Percentiles rank a stretch among this genome's conserved stretches.
Evolutionary conservation across 2,888 invertebrate genomes (phyloP).

Genomic region (Tenthredo amoena): DNA sequence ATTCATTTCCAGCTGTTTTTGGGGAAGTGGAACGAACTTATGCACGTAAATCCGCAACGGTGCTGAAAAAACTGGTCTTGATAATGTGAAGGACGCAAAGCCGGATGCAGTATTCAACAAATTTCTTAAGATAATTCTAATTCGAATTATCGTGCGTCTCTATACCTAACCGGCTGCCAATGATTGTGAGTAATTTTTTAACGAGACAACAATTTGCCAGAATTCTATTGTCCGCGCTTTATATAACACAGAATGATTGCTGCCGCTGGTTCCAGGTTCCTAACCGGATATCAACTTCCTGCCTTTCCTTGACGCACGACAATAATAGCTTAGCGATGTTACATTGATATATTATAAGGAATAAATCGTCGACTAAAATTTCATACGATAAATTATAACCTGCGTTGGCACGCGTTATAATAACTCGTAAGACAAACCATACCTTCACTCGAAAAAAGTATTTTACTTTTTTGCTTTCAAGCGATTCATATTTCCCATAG

Average conservation of each 20-base stretch:
- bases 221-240: not conserved
- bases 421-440: not conserved
- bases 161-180: too few relatives aligned
- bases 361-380: not conserved
- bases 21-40: not conserved
- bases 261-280: not conserved
- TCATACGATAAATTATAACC: not conserved
- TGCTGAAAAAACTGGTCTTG: not conserved
- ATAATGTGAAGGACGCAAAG: not conserved
- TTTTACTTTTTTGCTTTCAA: not conserved
- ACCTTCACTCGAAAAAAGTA: not conserved
- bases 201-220: not conserved
- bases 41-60: not conserved
- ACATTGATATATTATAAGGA: not conserved
- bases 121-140: not conserved
- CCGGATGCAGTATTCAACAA: not conserved
- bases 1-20: not conserved
- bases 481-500: not conserved
- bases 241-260: not conserved
- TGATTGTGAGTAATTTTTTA: not conserved
- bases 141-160: too few relatives aligned
- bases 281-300: constrained; percentile 39
- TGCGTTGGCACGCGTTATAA: not conserved
- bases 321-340: not conserved
- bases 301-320: not conserved